Evolutionary conservation across 1,140 invertebrate genomes (phyloP).

Genomic region (Choristoneura fumiferana): DNA sequence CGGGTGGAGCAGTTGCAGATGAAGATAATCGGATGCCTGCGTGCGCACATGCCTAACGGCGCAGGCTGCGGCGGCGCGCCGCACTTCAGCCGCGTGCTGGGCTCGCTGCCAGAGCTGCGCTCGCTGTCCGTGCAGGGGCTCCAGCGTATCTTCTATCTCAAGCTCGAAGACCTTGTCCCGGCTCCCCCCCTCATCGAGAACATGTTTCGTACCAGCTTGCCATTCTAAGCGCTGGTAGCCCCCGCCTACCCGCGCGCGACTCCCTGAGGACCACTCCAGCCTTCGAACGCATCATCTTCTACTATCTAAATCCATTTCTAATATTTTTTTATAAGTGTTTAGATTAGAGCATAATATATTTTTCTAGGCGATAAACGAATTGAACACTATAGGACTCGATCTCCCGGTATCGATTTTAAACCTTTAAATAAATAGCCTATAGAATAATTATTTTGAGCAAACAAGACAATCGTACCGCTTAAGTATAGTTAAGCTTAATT

Average conservation of each 20-base stretch:
- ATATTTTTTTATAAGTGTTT: slow-evolving; percentile 76
- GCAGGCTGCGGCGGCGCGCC: slow-evolving; percentile 93
- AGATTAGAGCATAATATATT: slow-evolving; percentile 63
- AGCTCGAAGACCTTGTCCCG: slow-evolving; percentile 94
- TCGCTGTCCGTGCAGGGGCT: slow-evolving; percentile 95
- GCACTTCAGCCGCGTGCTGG: slow-evolving; percentile 94
- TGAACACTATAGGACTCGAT: slow-evolving; percentile 64
- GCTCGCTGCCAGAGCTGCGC: slow-evolving; percentile 93
- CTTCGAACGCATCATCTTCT: slow-evolving; percentile 55
- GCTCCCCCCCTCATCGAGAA: slow-evolving; percentile 95
- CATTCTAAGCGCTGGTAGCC: slow-evolving; percentile 83
- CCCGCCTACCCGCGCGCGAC: slow-evolving; percentile 5
- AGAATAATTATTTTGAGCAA: slow-evolving; percentile 47
- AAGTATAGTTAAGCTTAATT: slow-evolving; percentile 68
- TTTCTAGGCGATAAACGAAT: slow-evolving; percentile 61
- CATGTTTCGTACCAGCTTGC: slow-evolving; percentile 95
- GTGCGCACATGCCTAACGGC: slow-evolving; percentile 96
- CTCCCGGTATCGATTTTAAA: slow-evolving; percentile 65
- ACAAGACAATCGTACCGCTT: slow-evolving; percentile 55
- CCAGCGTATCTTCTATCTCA: slow-evolving; percentile 96
- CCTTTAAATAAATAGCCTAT: slow-evolving; percentile 25
- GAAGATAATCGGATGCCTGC: slow-evolving; percentile 95
- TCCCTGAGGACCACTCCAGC: slow-evolving; percentile 61
- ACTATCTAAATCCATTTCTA: slow-evolving; percentile 63
- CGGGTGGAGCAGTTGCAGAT: slow-evolving; percentile 96